These are phyloP conservation scores for Cottus gobio DNA, from an alignment of 2,113 vertebrate genomes.

Conservation along the genomic window DNA sequence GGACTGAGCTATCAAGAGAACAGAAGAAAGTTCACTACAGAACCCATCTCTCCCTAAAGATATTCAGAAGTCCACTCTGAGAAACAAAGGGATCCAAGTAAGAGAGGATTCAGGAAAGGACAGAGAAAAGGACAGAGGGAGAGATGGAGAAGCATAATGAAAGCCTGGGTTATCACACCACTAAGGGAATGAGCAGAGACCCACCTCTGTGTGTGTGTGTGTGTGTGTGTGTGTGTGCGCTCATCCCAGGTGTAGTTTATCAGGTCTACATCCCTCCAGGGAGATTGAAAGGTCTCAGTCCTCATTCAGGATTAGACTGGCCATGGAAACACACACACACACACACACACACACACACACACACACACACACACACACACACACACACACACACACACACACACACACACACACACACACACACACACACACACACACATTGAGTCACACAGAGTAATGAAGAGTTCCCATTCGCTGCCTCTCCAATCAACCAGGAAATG, in stretches of 20 bases:
- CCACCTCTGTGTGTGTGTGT: constrained; percentile 37
- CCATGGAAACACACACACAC: constrained; percentile 54
- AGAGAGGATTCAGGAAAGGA: constrained; percentile 43
- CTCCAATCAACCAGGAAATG: constrained; percentile 86
- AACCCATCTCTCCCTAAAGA: constrained; percentile 46
- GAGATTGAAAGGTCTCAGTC: constrained; percentile 68
- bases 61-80: constrained; percentile 48
- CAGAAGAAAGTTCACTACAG: constrained; percentile 48
- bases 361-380: constrained; percentile 57
- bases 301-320: constrained; percentile 80
- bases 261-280: constrained; percentile 65
- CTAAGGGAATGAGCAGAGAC: constrained; percentile 67
- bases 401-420: constrained; percentile 56
- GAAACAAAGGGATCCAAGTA: constrained; percentile 58
- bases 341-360: constrained; percentile 61
- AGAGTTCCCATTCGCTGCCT: constrained; percentile 79
- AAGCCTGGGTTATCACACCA: constrained; percentile 74
- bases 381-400: constrained; percentile 54
- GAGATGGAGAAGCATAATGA: constrained; percentile 69
- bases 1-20: not conserved
- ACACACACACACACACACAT: constrained; percentile 53
- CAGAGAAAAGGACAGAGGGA: constrained; percentile 51
- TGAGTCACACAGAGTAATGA: constrained; percentile 74
- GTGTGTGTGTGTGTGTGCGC: constrained; percentile 26
- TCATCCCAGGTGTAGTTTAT: constrained; percentile 77